Evolutionary conservation across 2,797 vertebrate species (phyloP).

Genomic region (Sebastolobus altivelis): DNA sequence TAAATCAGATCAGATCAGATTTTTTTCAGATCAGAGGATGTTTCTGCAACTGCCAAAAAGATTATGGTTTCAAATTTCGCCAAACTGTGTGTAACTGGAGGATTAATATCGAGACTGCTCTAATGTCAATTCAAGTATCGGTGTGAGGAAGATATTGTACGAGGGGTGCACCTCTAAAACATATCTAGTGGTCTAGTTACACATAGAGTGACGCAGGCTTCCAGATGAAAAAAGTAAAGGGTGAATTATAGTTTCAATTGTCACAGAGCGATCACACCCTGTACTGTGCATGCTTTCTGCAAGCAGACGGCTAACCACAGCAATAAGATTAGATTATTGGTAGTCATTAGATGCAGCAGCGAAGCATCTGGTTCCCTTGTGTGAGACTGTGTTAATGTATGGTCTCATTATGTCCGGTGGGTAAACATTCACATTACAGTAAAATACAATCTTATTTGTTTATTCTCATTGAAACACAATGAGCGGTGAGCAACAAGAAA

Average conservation of each 20-base stretch:
- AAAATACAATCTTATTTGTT: conserved; percentile 5
- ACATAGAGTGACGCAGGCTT: conserved; percentile 9
- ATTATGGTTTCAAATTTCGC: conserved; percentile 9
- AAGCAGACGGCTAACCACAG: conserved; percentile 41
- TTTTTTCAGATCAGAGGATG: neutral
- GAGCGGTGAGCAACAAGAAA: conserved; percentile 21
- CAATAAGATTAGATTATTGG: conserved; percentile 31
- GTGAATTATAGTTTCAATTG: conserved; percentile 5
- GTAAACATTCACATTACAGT: conserved; percentile 26
- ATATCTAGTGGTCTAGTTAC: conserved; percentile 32
- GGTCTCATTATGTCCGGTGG: conserved; percentile 28
- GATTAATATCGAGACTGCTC: neutral
- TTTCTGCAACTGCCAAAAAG: neutral
- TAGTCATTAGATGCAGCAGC: conserved; percentile 55
- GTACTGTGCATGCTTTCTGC: conserved; percentile 55
- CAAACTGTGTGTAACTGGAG: neutral
- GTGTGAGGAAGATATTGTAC: neutral
- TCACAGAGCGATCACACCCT: conserved; percentile 17
- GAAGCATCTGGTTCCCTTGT: conserved; percentile 54
- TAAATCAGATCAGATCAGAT: neutral
- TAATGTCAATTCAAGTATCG: neutral
- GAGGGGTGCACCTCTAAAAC: conserved; percentile 38
- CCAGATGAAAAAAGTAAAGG: neutral
- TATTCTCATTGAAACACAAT: conserved; percentile 26
- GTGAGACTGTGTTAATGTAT: conserved; percentile 52